These are phyloP conservation scores for Corythornis leucogaster DNA, from an alignment of 2,797 vertebrate genomes.

Conservation along the genomic window DNA sequence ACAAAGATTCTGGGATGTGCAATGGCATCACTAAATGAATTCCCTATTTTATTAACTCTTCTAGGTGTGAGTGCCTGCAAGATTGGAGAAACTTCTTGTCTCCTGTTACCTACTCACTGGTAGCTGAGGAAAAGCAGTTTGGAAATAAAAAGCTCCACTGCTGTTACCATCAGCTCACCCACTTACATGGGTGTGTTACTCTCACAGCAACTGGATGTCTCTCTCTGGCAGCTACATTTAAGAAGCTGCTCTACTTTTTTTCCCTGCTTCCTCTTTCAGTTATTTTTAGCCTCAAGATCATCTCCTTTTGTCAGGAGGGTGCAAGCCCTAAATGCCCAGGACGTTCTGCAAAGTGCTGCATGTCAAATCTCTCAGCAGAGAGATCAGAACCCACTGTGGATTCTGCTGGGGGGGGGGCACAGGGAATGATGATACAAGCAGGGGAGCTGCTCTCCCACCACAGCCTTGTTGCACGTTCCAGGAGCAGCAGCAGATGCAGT, in stretches of 20 bases:
- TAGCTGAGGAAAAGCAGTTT: neutral
- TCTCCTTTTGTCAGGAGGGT: neutral
- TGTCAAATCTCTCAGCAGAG: neutral
- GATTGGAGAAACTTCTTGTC: neutral
- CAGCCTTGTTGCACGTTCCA: neutral
- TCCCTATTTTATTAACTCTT: neutral
- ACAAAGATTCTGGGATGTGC: neutral
- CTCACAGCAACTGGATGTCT: neutral
- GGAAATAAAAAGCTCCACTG: neutral
- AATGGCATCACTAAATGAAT: neutral
- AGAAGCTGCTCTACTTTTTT: neutral
- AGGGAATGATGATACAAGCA: fast-evolving
- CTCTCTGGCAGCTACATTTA: neutral
- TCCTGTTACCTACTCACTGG: neutral
- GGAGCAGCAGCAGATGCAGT: neutral
- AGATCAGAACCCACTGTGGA: neutral
- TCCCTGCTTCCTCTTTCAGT: neutral
- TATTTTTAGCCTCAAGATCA: neutral
- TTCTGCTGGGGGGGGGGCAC: neutral
- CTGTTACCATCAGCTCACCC: neutral
- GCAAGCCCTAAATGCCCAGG: neutral
- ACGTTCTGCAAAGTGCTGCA: neutral
- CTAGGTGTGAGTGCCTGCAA: neutral
- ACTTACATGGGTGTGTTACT: neutral
- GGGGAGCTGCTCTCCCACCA: neutral